These are phyloP conservation scores for Mimumesa dahlbomi DNA, from an alignment of 2,888 invertebrate species.

Conservation along the genomic window DNA sequence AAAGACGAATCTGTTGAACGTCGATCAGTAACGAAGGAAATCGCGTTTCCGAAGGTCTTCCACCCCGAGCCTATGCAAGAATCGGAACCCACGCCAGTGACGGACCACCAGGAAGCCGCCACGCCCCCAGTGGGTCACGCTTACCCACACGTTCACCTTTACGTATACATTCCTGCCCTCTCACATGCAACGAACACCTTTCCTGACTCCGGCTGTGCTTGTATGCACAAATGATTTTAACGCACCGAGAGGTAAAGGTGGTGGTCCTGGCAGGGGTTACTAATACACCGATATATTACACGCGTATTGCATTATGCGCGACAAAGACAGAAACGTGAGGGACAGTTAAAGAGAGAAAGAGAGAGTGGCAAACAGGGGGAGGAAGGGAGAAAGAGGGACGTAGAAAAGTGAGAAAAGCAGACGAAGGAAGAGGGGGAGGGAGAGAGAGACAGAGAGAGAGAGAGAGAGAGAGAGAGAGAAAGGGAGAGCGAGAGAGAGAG, in stretches of 20 bases:
- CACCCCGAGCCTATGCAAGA: constrained; percentile 25
- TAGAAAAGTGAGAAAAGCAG: constrained; percentile 36
- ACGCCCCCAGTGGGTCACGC: constrained; percentile 73
- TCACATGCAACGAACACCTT: constrained; percentile 32
- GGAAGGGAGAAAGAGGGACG: too few species aligned
- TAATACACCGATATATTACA: too few species aligned
- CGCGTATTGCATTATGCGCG: constrained; percentile 13
- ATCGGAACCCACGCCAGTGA: constrained; percentile 67
- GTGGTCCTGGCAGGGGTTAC: constrained; percentile 41
- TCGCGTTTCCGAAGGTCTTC: constrained; percentile 20
- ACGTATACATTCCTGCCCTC: constrained; percentile 18
- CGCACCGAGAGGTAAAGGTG: constrained; percentile 56
- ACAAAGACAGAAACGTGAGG: constrained; percentile 15
- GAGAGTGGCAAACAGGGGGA: constrained; percentile 8
- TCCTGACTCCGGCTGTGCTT: constrained; percentile 42
- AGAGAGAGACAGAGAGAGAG: constrained; percentile 22
- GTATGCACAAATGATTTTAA: constrained; percentile 67
- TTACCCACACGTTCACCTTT: constrained; percentile 62
- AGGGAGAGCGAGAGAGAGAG: constrained; percentile 14
- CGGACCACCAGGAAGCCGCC: constrained; percentile 78
- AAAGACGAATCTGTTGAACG: not conserved
- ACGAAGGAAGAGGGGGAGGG: constrained; percentile 22
- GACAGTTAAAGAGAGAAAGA: constrained; percentile 15
- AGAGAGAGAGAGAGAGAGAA: constrained; percentile 25
- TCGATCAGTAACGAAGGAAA: not conserved